Evolutionary conservation across 2,797 vertebrate species (phyloP).

Genomic region (Lerista edwardsae): DNA sequence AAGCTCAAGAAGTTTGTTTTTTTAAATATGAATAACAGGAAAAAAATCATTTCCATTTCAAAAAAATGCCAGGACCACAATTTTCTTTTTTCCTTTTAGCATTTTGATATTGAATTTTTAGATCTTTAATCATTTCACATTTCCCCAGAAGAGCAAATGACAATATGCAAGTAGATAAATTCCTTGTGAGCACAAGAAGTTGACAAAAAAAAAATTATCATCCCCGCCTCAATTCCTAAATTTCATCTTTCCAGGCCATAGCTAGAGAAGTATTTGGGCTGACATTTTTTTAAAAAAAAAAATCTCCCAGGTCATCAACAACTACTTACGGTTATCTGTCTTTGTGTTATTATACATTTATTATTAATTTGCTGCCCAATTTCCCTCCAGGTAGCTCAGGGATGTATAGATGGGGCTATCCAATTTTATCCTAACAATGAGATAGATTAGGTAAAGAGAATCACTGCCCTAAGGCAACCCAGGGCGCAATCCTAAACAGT

Average conservation of each 20-base stretch:
- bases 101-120: not conserved
- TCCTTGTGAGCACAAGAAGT: not conserved
- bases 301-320: not conserved
- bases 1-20: too few relatives aligned
- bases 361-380: not conserved
- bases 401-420: not conserved
- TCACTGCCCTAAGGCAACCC: not conserved
- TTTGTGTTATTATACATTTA: too few relatives aligned
- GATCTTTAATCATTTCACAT: not conserved
- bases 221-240: not conserved
- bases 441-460: not conserved
- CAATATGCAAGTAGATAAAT: not conserved
- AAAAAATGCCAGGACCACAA: not conserved
- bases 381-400: not conserved
- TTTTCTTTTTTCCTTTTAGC: not conserved
- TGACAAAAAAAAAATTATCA: not conserved
- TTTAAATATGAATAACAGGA: not conserved
- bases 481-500: too few relatives aligned
- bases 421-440: not conserved
- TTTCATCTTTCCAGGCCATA: not conserved
- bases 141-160: not conserved
- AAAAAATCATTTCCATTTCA: not conserved
- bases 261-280: not conserved
- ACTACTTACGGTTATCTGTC: not conserved
- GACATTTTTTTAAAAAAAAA: not conserved